phyloP scores from a whole-genome alignment of 2,113 vertebrate species.

The Hippopotamus amphibius region DNA sequence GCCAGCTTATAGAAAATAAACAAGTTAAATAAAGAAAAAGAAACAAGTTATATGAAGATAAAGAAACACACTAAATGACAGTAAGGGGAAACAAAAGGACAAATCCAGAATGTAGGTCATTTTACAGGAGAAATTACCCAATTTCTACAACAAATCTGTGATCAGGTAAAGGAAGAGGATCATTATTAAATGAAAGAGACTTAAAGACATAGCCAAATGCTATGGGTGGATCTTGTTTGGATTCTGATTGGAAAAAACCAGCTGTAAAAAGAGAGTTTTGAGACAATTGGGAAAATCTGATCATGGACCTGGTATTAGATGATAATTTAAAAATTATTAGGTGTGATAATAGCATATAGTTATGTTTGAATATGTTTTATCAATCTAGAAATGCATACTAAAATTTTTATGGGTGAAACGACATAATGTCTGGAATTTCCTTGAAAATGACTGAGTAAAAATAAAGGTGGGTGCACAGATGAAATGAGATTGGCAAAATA shows the following conservation, averaged over 20 bases:
- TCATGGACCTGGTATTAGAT: neutral
- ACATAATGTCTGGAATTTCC: neutral
- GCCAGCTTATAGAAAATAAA: neutral
- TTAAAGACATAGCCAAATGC: neutral
- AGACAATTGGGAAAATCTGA: neutral
- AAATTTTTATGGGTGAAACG: neutral
- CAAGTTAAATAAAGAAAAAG: neutral
- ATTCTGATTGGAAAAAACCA: neutral
- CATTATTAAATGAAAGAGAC: neutral
- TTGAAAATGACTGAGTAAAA: neutral
- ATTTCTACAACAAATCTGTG: constrained; percentile 10
- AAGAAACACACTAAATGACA: neutral
- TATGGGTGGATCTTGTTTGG: neutral
- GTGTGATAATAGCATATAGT: neutral
- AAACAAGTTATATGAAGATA: neutral
- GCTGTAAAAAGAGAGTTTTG: neutral
- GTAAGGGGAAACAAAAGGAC: neutral
- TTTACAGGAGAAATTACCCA: neutral
- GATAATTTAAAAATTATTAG: neutral
- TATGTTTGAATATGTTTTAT: neutral
- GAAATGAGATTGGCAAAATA: constrained; percentile 6
- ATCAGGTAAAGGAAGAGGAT: neutral
- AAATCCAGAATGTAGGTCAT: neutral
- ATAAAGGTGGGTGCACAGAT: neutral
- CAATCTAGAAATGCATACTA: neutral